Base-by-base conservation (phyloP, 2,113 vertebrate genomes). In the Hippolais icterina region DNA sequence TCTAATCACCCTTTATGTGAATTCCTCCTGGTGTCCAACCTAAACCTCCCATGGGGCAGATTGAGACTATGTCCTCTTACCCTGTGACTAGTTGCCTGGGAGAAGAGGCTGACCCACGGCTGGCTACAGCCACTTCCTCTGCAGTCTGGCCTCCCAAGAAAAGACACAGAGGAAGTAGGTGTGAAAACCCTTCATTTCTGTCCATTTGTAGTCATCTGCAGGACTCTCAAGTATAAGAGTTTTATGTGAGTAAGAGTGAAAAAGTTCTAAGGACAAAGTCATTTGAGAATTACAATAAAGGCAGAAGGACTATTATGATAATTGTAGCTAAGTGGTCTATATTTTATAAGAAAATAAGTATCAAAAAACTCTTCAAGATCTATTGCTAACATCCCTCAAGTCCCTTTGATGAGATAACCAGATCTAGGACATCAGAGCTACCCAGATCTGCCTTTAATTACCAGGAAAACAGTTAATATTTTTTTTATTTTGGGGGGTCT, bases 101-200 rank as follows among this genome's bases (percentile, higher is more conserved):
- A 52, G 60, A 46, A 66, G 37, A 35, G 22, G 5, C 8, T 0
- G 0, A 72, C 7, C 10, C 3, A 12, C 1, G 0, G 1, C 39
- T 41, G 24, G 33, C 14, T 35, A 6, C 53, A 11, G 35, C 7
- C 46, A 41, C 24, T 41, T 60, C n/a, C 37, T 46, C 15, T 28
- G 37, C 33, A 80, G 29, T 56, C 33, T 76, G 71, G 16, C 11
- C 7, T 56, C 41, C 10, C 41, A 76, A 44, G 28, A 50, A 69
- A 76, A 61, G 21, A 28, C 5, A n/a, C 0, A 33, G 39, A 52
- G 69, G 35, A 52, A 66, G 52, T 14, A 56, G 17, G 3, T 69
- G 11, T 79, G 29, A 5, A 80, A 90, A 50, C 11, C 8, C 29
- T 76, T 78, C 2, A 2, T 56, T 69, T 76, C 79, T 54, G 14